Conservation (phyloP, 2,888 invertebrate species). For the Apodemia hepburni region DNA sequence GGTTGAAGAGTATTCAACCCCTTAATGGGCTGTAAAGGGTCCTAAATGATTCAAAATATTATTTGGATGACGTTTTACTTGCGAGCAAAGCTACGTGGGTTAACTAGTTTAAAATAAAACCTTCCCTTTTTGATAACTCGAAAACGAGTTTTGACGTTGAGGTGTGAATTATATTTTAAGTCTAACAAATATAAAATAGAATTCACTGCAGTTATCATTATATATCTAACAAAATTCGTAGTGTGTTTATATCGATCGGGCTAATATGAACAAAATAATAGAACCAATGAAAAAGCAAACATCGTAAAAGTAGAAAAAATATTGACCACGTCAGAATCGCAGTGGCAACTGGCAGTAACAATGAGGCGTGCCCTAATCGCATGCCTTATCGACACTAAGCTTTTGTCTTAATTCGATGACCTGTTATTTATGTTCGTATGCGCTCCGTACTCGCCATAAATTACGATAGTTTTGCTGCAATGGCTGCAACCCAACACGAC, state of each 20-base stretch:
- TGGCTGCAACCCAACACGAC: slow-evolving; percentile 37
- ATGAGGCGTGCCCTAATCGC: slow-evolving; percentile 63
- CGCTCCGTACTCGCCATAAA: slow-evolving; percentile 63
- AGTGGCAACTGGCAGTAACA: slow-evolving; percentile 53
- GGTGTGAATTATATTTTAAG: too few relatives aligned
- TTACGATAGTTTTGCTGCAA: slow-evolving; percentile 62
- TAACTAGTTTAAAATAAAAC: too few relatives aligned
- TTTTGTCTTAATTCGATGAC: slow-evolving; percentile 76
- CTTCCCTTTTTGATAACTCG: too few relatives aligned
- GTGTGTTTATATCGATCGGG: not conserved
- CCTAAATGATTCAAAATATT: too few relatives aligned
- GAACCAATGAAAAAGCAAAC: slow-evolving; percentile 50
- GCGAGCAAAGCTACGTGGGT: too few relatives aligned
- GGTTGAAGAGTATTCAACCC: too few relatives aligned
- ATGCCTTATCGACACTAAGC: slow-evolving; percentile 59
- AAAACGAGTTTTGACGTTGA: too few relatives aligned
- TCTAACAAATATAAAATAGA: too few relatives aligned
- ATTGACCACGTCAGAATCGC: slow-evolving; percentile 59
- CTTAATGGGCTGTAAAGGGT: too few relatives aligned
- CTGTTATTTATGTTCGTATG: slow-evolving; percentile 60
- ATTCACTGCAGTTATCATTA: too few relatives aligned
- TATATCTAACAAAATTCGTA: too few relatives aligned
- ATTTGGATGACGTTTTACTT: too few relatives aligned
- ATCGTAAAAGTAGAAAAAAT: slow-evolving; percentile 64
- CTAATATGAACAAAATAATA: slow-evolving; percentile 27